Base-by-base conservation (phyloP, 2,113 vertebrate species). In the Junco hyemalis region DNA sequence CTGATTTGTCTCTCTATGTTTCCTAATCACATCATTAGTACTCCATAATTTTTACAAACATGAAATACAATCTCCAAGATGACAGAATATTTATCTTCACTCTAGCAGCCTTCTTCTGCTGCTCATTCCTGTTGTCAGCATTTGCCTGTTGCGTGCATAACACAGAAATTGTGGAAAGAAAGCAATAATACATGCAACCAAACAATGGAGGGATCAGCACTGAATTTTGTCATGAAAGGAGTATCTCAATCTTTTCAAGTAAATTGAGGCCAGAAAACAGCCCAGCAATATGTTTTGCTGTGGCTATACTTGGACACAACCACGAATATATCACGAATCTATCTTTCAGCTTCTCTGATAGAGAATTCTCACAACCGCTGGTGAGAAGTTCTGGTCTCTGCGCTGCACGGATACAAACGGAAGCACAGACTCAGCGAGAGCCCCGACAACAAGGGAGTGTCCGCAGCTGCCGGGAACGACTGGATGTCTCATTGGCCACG, bases 401-500 rank as follows among this genome's bases (percentile, higher is more conserved):
- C 13, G 50, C 77, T 44, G 81, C 86, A 84, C 0, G 4, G 84
- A 81, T 50, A 84, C 74, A 87, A 68, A 86, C 8, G 7, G 72
- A 94, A 92, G 93, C 88, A 93, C 73, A 94, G 63, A 74, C 69
- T 64, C 74, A 61, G 89, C 4, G 3, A 38, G 60, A 24, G 92
- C 65, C 77, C 64, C 53, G 5, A 91, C 73, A 90, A 92, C 71
- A 50, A 80, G 68, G 83, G 88, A 77, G 88, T 9, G 13, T 81
- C 84, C 1, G 2, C 53, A 86, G 96, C 88, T 12, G 44, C 89
- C 79, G 81, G 81, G 66, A 60, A 64, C 0, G 14, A 57, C 68
- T 76, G 76, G 31, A 54, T 9, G 33, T 53, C 81, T 94, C 86
- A 97, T 90, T 97, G 96, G 96, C 59, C 92, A 33, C 35, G 33